phyloP scores from a whole-genome alignment of 2,113 vertebrate species.

The Limnothrissa miodon region DNA sequence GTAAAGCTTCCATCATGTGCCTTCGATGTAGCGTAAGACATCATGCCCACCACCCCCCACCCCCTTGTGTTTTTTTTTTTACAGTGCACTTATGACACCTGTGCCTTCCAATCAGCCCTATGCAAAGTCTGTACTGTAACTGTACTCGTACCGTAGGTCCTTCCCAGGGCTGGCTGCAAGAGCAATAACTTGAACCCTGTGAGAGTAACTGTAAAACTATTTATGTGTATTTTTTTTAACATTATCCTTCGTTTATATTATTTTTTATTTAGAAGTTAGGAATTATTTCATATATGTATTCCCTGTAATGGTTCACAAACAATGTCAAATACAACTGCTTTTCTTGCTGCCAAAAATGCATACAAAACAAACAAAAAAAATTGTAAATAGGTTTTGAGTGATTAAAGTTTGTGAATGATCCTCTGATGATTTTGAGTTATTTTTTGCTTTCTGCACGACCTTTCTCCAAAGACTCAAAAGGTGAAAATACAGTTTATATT shows the following conservation, averaged over 20 bases:
- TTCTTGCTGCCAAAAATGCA: slow-evolving; percentile 28
- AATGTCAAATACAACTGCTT: slow-evolving; percentile 28
- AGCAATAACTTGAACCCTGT: slow-evolving; percentile 40
- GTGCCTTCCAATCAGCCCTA: slow-evolving; percentile 42
- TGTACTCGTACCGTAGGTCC: slow-evolving; percentile 18
- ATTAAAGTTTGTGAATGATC: slow-evolving; percentile 41
- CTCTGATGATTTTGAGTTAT: background rate
- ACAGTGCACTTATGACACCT: slow-evolving; percentile 39
- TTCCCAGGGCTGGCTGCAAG: slow-evolving; percentile 36
- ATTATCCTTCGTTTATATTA: background rate
- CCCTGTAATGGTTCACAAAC: slow-evolving; percentile 32
- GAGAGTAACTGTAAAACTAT: slow-evolving; percentile 32
- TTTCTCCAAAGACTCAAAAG: background rate
- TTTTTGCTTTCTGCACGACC: background rate
- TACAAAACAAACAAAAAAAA: slow-evolving; percentile 9
- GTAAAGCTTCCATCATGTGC: slow-evolving; percentile 31
- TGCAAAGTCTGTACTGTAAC: slow-evolving; percentile 46
- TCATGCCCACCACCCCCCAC: background rate
- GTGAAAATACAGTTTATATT: background rate
- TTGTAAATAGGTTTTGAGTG: slow-evolving; percentile 35
- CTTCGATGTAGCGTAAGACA: slow-evolving; percentile 41
- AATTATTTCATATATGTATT: slow-evolving; percentile 20
- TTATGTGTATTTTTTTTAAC: slow-evolving; percentile 29
- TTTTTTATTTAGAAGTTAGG: slow-evolving; percentile 23
- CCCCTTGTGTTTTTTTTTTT: background rate